A percentile compares a stretch with the other conserved stretches of the same genome.
These are phyloP conservation scores for Alloscopus bannaensis DNA, from an alignment of 2,888 invertebrate genomes.

Conservation along the genomic window DNA sequence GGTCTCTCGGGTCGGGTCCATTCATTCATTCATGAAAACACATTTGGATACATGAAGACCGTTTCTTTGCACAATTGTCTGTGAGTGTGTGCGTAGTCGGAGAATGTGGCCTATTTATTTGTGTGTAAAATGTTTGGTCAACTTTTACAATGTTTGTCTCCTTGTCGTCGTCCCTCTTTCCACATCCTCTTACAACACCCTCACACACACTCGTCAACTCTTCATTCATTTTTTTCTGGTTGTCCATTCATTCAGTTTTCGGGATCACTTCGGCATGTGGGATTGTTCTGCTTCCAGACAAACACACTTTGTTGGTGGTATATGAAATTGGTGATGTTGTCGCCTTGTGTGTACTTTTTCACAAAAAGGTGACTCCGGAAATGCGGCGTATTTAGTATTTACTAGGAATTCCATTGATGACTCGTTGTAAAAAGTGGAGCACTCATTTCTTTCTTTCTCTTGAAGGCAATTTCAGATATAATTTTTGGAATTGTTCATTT, in stretches of 20 bases:
- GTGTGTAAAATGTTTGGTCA: background rate
- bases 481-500: too few relatives aligned
- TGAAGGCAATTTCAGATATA: background rate
- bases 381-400: slow-evolving; percentile 58
- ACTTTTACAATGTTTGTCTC: background rate
- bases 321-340: too few relatives aligned
- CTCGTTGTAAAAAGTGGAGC: slow-evolving; percentile 1
- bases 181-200: too few relatives aligned
- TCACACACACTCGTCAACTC: background rate
- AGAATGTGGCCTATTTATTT: slow-evolving; percentile 4
- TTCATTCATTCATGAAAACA: slow-evolving; percentile 40
- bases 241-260: background rate
- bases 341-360: slow-evolving; percentile 28
- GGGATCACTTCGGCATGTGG: background rate
- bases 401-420: slow-evolving; percentile 34
- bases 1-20: slow-evolving; percentile 11
- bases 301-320: slow-evolving; percentile 30
- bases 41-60: background rate
- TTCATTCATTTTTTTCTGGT: background rate
- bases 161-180: too few relatives aligned
- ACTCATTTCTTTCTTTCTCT: background rate
- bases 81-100: background rate
- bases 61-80: background rate
- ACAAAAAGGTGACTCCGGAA: slow-evolving; percentile 60
- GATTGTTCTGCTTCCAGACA: background rate